Evolutionary conservation across 2,888 invertebrate genomes (phyloP).

Genomic region (Microctonus brassicae): DNA sequence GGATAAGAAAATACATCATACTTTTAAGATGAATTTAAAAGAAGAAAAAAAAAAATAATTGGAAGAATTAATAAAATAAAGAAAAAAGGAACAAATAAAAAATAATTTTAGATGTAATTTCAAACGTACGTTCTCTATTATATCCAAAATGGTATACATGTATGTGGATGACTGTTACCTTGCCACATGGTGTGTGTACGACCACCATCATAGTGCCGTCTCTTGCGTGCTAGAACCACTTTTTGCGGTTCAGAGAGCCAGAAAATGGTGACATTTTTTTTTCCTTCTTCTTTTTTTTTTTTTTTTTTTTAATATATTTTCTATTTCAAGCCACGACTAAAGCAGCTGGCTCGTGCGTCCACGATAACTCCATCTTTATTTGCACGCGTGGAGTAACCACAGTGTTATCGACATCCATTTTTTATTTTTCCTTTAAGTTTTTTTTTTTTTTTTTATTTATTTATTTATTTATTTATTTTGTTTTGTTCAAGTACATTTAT

Average conservation of each 20-base stretch:
- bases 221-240: slow-evolving; percentile 18
- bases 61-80: slow-evolving; percentile 6
- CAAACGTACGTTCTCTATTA: slow-evolving; percentile 43
- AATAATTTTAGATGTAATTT: slow-evolving; percentile 42
- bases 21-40: no score
- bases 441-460: no score
- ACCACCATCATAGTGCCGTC: slow-evolving; percentile 37
- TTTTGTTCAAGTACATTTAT: no score
- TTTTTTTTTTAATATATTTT: not conserved
- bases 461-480: no score
- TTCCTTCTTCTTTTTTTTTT: not conserved
- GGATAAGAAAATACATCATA: no score
- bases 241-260: slow-evolving; percentile 28
- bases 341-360: not conserved
- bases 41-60: not conserved
- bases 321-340: not conserved
- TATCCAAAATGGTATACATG: not conserved
- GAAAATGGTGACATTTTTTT: slow-evolving; percentile 19
- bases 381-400: not conserved
- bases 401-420: not conserved
- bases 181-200: slow-evolving; percentile 4
- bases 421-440: no score
- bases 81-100: slow-evolving; percentile 19
- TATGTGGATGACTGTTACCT: not conserved
- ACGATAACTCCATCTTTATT: not conserved